Evolutionary conservation across 2,113 vertebrate genomes (phyloP), one percentile per base, ranked within the genome.

Genomic region (Boleophthalmus pectinirostris): DNA sequence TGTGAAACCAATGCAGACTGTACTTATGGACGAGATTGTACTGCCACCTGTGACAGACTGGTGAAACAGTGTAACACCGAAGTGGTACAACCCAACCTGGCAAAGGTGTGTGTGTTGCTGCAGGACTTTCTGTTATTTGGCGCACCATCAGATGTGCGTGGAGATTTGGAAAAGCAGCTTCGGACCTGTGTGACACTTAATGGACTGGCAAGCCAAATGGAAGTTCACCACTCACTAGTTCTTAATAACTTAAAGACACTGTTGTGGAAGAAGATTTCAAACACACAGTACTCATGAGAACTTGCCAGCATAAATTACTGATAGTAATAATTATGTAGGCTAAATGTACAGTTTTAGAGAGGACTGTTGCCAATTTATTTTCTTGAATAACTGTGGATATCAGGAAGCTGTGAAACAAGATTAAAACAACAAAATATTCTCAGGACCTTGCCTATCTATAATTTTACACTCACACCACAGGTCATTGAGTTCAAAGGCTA

Each of bases 211-310:
- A 96, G 96, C 77, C 97, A 98, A 90, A 96, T 99, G 95, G 97
- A 99, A 78, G 97, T 97, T 8, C 97, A 96, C 84, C 98, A 99
- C 76, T 96, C 98, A 0, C 93, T 99, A 1, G 95, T 99, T 78
- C 94, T 99, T 12, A 98, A 96, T 93, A 98, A 98, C 87, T 96
- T 99, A 72, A 99, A 98, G 92, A 96, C 95, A 0, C 87, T 99
- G 73, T 93, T 99, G 45, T 99, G 98, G 97, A 97, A 96, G 89
- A 92, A 95, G 90, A 98, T 99, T 79, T 99, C 97, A 0, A 94
- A 98, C 88, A 97, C 96, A 72, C 95, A 96, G 93, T 98, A 98
- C 80, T 96, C 97, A 21, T 99, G 87, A 92, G 74, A 80, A 58
- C 23, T n/a, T 63, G 14, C 18, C 18, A 11, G 29, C 14, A 33